A percentile compares a stretch with the other conserved stretches of the same genome.
phyloP scores from a whole-genome alignment of 2,888 invertebrate species.

The Mayetiola destructor region DNA sequence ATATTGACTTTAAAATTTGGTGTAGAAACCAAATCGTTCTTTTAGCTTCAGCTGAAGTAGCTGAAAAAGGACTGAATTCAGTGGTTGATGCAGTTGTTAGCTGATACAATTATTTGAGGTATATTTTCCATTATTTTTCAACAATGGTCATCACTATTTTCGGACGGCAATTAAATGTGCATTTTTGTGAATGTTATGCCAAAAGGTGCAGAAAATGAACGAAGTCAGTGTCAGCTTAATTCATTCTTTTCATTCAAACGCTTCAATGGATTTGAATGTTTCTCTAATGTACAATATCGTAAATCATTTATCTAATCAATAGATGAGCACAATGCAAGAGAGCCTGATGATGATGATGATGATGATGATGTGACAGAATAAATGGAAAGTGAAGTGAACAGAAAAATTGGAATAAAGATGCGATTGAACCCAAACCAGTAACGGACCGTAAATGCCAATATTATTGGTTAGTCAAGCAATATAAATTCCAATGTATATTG shows the following conservation, averaged over 20 bases:
- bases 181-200: no score
- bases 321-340: not conserved
- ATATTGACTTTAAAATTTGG: no score
- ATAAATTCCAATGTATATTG: constrained; percentile 13
- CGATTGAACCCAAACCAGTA: not conserved
- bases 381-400: not conserved
- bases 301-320: constrained; percentile 13
- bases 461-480: constrained; percentile 16
- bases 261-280: constrained; percentile 1
- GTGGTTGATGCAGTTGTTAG: no score
- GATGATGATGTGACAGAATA: not conserved
- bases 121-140: no score
- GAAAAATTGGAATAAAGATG: not conserved
- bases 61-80: no score
- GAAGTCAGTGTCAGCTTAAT: no score
- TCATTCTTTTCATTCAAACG: constrained; percentile 6
- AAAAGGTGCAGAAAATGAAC: no score
- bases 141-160: no score
- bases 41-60: no score
- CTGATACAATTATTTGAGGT: no score
- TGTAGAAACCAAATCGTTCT: no score
- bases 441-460: constrained; percentile 11
- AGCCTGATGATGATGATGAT: not conserved
- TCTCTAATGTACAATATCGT: constrained; percentile 7
- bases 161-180: no score